phyloP scores from a whole-genome alignment of 1,140 invertebrate species.

The Heliconius hewitsoni region DNA sequence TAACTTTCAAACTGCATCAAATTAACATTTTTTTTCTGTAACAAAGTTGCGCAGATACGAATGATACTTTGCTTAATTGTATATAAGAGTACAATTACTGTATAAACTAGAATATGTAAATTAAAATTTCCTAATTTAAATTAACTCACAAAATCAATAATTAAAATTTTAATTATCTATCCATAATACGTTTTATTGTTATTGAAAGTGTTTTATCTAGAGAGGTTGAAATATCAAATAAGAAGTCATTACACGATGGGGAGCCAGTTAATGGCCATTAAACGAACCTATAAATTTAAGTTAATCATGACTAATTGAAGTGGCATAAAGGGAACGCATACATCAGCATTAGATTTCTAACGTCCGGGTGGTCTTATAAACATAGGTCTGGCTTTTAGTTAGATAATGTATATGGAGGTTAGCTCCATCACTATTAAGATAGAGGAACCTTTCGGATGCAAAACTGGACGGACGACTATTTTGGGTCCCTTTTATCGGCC shows the following conservation, averaged over 20 bases:
- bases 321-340: conserved; percentile 59
- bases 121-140: neutral
- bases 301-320: conserved; percentile 78
- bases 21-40: too few species aligned
- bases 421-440: conserved; percentile 67
- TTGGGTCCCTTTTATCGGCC: conserved; percentile 40
- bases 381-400: conserved; percentile 47
- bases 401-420: conserved; percentile 58
- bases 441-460: conserved; percentile 46
- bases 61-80: too few species aligned
- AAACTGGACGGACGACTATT: conserved; percentile 40
- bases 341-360: conserved; percentile 53
- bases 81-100: too few species aligned
- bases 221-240: conserved; percentile 58
- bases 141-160: neutral
- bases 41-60: too few species aligned
- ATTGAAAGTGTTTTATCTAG: conserved; percentile 70
- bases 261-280: conserved; percentile 75
- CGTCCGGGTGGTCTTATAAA: conserved; percentile 62
- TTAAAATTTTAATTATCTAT: neutral
- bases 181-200: neutral
- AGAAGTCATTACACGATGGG: conserved; percentile 68
- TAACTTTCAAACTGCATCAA: too few species aligned
- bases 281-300: conserved; percentile 75
- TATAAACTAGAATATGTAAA: neutral